These are phyloP conservation scores for Lonchura striata DNA, from an alignment of 2,113 vertebrate genomes.

Conservation along the genomic window DNA sequence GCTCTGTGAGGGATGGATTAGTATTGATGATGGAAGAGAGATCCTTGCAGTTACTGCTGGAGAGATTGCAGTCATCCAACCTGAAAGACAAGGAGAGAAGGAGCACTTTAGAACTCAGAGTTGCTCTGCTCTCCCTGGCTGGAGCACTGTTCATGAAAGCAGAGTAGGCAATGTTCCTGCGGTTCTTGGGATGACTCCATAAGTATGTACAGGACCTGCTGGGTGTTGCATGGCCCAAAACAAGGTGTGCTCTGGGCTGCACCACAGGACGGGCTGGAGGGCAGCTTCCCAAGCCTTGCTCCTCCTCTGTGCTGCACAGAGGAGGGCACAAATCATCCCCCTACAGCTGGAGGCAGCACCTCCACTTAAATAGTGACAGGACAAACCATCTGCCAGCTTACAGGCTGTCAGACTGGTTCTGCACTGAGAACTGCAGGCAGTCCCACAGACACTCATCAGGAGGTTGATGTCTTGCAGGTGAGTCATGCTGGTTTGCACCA, in stretches of 20 bases:
- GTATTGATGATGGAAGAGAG: slow-evolving; percentile 43
- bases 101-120: neutral
- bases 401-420: neutral
- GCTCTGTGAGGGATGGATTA: slow-evolving; percentile 62
- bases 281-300: neutral
- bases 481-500: neutral
- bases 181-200: neutral
- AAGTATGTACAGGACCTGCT: neutral
- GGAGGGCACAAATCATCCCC: neutral
- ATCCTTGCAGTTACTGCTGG: slow-evolving; percentile 59
- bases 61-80: slow-evolving; percentile 72
- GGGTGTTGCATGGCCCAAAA: neutral
- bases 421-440: neutral
- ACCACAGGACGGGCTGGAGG: neutral
- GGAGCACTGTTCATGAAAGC: neutral
- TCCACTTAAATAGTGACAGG: neutral
- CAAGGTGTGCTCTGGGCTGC: neutral
- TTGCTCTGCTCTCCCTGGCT: neutral
- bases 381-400: neutral
- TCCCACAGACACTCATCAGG: neutral
- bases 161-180: neutral
- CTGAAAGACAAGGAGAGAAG: slow-evolving; percentile 17
- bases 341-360: neutral
- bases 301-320: neutral
- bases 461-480: neutral